Base-by-base conservation (phyloP, 1,140 invertebrate genomes). In the Bombus confusus region DNA sequence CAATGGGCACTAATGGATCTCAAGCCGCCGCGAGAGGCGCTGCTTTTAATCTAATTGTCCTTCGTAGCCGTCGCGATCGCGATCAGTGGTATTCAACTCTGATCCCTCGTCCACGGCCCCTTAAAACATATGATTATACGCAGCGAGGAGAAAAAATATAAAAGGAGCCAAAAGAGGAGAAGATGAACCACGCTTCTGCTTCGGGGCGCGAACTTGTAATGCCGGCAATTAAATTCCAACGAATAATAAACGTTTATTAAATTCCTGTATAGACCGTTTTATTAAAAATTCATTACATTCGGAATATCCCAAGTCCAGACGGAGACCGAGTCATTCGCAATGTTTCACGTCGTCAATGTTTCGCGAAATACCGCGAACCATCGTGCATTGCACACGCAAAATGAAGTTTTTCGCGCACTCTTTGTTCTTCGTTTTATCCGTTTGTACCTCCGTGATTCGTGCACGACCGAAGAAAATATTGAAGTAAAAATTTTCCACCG, bases 1-100 rank as follows among this genome's bases (percentile, higher is more conserved):
- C 95, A 95, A 95, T 95, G 93, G 95, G 94, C 93, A 92, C 95
- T 95, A 95, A 95, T 95, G 95, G 95, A 95, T 95, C 94, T 95
- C 95, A 93, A 95, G 95, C 94, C 91, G 94, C 93, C 94, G 93
- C 93, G 92, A 95, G 94, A 95, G 94, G 93, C 94, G 95, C 94
- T 95, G 95, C 95, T 95, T 95, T 95, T 95, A 95, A 95, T 95
- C 94, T 95, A 95, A 95, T 95, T 94, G 95, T 95, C 94, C 94
- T 94, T 91, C 92, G 90, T 91, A 92, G 92, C 91, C 88, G 90
- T 85, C 90, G 84, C 90, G 92, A 93, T 93, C 91, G 92, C 88
- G 90, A 92, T 91, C 91, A 92, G 90, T 91, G 91, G 85, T 91
- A 91, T 90, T 92, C 93, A 93, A 92, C 88, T 88, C 82, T 90